Evolutionary conservation across 1,140 invertebrate genomes (phyloP).

Genomic region (Drosophila lacteicornis): DNA sequence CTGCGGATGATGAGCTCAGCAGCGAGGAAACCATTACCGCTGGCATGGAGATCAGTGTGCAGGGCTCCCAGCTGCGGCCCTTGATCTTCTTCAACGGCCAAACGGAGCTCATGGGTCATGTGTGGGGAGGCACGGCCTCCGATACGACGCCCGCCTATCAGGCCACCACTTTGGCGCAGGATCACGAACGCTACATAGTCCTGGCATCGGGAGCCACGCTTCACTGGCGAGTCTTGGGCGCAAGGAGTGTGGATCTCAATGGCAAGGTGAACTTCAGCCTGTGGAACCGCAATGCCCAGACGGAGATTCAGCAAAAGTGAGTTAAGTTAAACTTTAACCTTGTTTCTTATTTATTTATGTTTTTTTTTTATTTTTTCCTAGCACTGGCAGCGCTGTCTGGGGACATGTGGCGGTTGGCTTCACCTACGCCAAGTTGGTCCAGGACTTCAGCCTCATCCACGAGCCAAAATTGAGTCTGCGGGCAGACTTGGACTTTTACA

Average conservation of each 20-base stretch:
- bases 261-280: constrained; percentile 94
- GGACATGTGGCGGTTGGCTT: constrained; percentile 89
- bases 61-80: constrained; percentile 92
- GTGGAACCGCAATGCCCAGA: constrained; percentile 94
- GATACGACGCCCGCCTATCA: constrained; percentile 93
- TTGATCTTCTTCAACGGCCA: constrained; percentile 94
- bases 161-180: constrained; percentile 90
- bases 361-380: constrained; percentile 81
- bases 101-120: constrained; percentile 94
- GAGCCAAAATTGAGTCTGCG: constrained; percentile 91
- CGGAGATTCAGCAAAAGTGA: constrained; percentile 91
- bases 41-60: constrained; percentile 93
- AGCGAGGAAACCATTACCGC: constrained; percentile 89
- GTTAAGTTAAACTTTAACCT: constrained; percentile 21
- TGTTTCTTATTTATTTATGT: background rate
- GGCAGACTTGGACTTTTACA: constrained; percentile 93
- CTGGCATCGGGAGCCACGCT: constrained; percentile 91
- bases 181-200: constrained; percentile 89
- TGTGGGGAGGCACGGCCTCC: constrained; percentile 94
- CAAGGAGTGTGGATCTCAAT: constrained; percentile 92
- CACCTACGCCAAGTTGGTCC: constrained; percentile 88
- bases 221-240: constrained; percentile 89
- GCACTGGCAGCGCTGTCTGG: constrained; percentile 89
- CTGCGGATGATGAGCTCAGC: constrained; percentile 86
- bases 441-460: constrained; percentile 89